Evolutionary conservation across 2,888 invertebrate species (phyloP).

Genomic region (Acleris cristana): DNA sequence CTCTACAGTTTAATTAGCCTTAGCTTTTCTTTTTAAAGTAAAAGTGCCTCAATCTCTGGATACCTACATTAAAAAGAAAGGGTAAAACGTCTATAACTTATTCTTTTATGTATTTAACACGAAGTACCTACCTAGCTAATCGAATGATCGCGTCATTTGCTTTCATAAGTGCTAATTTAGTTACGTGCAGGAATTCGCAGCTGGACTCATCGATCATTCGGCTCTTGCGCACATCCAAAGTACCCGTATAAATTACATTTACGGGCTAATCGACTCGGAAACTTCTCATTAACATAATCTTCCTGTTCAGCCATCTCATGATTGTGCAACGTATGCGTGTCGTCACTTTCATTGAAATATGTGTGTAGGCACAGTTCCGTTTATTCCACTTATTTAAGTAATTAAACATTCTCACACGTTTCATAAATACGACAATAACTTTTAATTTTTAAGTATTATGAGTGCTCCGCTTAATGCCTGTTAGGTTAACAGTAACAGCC

Average conservation of each 20-base stretch:
- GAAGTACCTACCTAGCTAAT: constrained; percentile 4
- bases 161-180: constrained; percentile 31
- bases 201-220: constrained; percentile 33
- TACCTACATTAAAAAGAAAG: too few relatives aligned
- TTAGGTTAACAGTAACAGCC: constrained; percentile 78
- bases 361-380: constrained; percentile 61
- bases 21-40: too few relatives aligned
- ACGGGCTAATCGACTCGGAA: constrained; percentile 60
- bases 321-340: constrained; percentile 52
- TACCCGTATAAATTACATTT: constrained; percentile 38
- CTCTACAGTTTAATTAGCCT: too few relatives aligned
- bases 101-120: neutral
- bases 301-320: constrained; percentile 46
- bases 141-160: constrained; percentile 29
- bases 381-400: constrained; percentile 80
- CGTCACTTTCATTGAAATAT: constrained; percentile 69
- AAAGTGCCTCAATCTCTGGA: too few relatives aligned
- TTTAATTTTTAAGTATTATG: constrained; percentile 81
- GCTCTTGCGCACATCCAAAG: constrained; percentile 24
- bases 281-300: constrained; percentile 50
- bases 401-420: constrained; percentile 77
- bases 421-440: constrained; percentile 74
- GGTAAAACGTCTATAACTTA: too few relatives aligned
- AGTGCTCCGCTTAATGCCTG: constrained; percentile 76
- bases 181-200: constrained; percentile 28